Conservation (phyloP, 2,888 invertebrate species). For the Theretra japonica region DNA sequence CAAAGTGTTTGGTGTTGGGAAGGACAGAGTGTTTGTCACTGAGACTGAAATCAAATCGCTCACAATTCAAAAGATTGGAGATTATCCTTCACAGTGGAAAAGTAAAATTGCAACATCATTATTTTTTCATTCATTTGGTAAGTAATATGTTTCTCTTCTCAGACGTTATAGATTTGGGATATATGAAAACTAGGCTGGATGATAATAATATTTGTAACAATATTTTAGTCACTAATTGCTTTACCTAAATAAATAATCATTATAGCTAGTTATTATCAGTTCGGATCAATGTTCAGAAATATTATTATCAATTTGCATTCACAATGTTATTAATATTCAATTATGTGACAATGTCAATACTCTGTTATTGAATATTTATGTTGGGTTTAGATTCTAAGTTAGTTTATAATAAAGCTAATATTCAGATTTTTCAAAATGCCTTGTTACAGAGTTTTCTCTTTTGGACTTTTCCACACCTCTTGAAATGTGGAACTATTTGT, state of each 20-base stretch:
- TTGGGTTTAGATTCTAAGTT: too few species aligned
- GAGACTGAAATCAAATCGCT: conserved; percentile 80
- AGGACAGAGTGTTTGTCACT: conserved; percentile 73
- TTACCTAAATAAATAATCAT: background rate
- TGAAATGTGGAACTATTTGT: conserved; percentile 86
- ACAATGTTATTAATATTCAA: background rate
- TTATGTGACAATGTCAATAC: too few species aligned
- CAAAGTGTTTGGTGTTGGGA: conserved; percentile 75
- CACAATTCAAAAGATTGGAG: conserved; percentile 76
- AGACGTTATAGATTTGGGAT: background rate
- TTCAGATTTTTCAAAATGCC: too few species aligned
- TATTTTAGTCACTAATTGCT: conserved; percentile 2
- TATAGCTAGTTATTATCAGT: too few species aligned
- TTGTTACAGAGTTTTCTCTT: conserved; percentile 80
- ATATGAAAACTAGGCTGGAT: background rate
- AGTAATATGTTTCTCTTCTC: conserved; percentile 43
- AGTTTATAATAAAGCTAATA: too few species aligned
- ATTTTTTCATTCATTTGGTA: conserved; percentile 85
- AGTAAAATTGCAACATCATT: conserved; percentile 82
- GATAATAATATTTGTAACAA: background rate
- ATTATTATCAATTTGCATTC: conserved; percentile 31
- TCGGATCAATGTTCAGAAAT: background rate
- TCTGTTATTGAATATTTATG: too few species aligned
- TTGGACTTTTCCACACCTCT: conserved; percentile 78
- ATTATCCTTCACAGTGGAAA: conserved; percentile 81